Evolutionary conservation across 2,888 invertebrate genomes (phyloP), one percentile per base, ranked within the genome.

Genomic region (Zaprionus obscuricornis): DNA sequence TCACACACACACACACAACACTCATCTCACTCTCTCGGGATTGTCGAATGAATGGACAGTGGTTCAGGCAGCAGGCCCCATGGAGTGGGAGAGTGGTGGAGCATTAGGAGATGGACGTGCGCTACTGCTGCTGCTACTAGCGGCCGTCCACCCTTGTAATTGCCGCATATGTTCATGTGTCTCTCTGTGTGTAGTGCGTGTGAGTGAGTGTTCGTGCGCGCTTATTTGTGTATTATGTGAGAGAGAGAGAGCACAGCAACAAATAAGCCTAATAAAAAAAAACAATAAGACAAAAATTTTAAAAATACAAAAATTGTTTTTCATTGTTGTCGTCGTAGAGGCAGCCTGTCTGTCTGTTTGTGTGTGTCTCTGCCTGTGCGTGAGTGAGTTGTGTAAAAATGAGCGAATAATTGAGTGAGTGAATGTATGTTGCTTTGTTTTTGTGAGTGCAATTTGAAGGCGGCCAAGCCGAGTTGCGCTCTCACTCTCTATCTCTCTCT

Each of bases 81-180:
- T 33, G 18, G n/a, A n/a, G n/a, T n/a, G n/a, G 18, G 16, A 7
- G 6, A 14, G 29, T 37, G 27, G 55, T 45, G 45, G 40, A 40
- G 45, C 56, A 63, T 43, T 59, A 31, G 37, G 46, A 54, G 50
- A 50, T 45, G 62, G 24, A 36, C 40, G 43, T 31, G 43, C 22
- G 29, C 20, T 63, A 57, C 52, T 49, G 40, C 51, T 58, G 45
- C 49, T 39, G 47, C 43, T 52, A 11, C 14, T 62, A 20, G 67
- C 68, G 68, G 72, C 60, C 70, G 74, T 77, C 79, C 69, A 85
- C 83, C 78, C 82, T 84, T 78, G 78, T 84, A 81, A 77, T 83
- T 83, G 67, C 62, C 72, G 75, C 57, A 40, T 46, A 40, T 45
- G 18, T 31, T 18, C 29, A n/a, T 18, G 27, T 11, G 16, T n/a